phyloP scores from a whole-genome alignment of 2,113 vertebrate species.

The Cyprinodon brontotheroides region DNA sequence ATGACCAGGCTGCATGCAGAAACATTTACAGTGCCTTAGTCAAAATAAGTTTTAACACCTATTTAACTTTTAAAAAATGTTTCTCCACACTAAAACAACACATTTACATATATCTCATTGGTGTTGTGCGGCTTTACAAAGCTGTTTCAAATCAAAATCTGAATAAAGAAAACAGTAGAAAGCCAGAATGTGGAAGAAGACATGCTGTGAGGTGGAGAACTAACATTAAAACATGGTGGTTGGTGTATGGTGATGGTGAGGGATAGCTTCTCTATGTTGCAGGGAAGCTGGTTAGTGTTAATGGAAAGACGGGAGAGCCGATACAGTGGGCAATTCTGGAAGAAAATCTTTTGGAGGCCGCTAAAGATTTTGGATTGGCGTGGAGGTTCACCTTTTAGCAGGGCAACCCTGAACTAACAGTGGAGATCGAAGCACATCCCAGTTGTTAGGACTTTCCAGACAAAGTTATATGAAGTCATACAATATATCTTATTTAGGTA shows the following conservation, averaged over 20 bases:
- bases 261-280: neutral
- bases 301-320: neutral
- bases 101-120: neutral
- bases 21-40: neutral
- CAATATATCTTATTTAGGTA: neutral
- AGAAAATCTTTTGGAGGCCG: neutral
- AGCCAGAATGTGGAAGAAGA: neutral
- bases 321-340: neutral
- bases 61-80: neutral
- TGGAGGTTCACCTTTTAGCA: neutral
- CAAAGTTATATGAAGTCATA: neutral
- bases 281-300: neutral
- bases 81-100: neutral
- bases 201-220: neutral
- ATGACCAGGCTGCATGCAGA: conserved; percentile 30
- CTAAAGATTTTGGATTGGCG: neutral
- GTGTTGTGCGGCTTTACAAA: too few relatives aligned
- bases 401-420: neutral
- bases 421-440: neutral
- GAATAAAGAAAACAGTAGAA: neutral
- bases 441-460: neutral
- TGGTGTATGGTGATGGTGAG: too few relatives aligned
- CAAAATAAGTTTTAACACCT: neutral
- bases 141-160: neutral
- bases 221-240: too few relatives aligned